Evolutionary conservation across 1,140 invertebrate species (phyloP), one percentile per base, ranked within the genome.

Genomic region (Solenopsis fugax): DNA sequence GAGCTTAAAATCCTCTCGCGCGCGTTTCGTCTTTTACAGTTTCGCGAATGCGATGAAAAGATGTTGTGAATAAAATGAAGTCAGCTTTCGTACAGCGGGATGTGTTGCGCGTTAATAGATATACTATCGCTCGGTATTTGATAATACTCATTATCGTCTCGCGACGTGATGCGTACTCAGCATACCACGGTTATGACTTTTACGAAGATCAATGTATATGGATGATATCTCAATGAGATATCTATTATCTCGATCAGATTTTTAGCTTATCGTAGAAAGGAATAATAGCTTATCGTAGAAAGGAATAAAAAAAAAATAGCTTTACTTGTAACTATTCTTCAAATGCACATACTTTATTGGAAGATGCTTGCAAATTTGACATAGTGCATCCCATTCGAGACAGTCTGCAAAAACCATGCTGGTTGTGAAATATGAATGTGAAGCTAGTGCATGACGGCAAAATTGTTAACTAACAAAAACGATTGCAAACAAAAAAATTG

Each of bases 31-130:
- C 50, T 37, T 85, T 90, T 78, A 78, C 73, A 67, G 37, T 60
- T 50, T 12, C 34, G 64, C 75, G 75, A 85, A 85, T 75, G 56
- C 60, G 54, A 81, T 77, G 87, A 85, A 88, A 86, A 82, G 21
- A 76, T 72, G 85, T 85, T 85, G 78, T 86, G 86, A 67, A 90
- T 89, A 89, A 89, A 90, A 87, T 80, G 80, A 34, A 82, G 50
- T 34, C 21, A n/a, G 29, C 29, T 73, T 80, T 24, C 65, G 72
- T 54, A 58, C 64, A 48, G 58, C 56, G 50, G 48, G 73, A 62
- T 87, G 84, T 18, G 48, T 65, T 45, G 18, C 18, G 54, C 29
- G 64, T 69, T 78, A 78, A 76, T 54, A 87, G 87, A 87, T 29
- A 65, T 65, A 41, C 85, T 87, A 90, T 90, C 69, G 54, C n/a